phyloP scores from a whole-genome alignment of 2,113 vertebrate species.

The Scolopax mira region DNA sequence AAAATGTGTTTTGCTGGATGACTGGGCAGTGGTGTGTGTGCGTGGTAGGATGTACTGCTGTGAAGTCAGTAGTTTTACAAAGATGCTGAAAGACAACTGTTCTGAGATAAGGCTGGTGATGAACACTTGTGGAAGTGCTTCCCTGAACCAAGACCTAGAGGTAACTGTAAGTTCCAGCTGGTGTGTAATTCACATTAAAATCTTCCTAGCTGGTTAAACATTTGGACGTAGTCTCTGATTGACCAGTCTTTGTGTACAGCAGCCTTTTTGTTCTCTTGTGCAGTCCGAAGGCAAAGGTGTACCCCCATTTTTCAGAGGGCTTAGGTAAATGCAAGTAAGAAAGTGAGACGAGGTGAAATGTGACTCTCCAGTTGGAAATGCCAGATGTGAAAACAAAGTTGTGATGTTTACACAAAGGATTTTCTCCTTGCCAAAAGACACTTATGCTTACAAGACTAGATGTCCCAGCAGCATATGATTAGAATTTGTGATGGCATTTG shows the following conservation, averaged over 20 bases:
- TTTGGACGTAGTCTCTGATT: fast-evolving
- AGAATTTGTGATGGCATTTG: conserved; percentile 21
- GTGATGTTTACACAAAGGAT: neutral
- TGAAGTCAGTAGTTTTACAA: neutral
- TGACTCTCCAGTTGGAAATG: neutral
- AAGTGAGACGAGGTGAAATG: neutral
- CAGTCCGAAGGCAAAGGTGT: neutral
- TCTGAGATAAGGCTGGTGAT: neutral
- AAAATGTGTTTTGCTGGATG: neutral
- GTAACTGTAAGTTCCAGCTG: neutral
- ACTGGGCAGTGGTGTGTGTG: fast-evolving
- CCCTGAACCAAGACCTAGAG: neutral
- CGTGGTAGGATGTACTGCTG: neutral
- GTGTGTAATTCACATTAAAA: neutral
- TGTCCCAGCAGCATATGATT: neutral
- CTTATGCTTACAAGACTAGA: neutral
- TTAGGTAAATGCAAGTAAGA: neutral
- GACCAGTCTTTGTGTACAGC: too few relatives aligned
- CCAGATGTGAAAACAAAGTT: neutral
- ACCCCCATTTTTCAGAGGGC: neutral
- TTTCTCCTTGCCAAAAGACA: conserved; percentile 25
- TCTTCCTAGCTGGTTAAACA: neutral
- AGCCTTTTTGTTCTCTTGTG: neutral
- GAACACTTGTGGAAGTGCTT: neutral
- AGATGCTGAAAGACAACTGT: neutral